Base-by-base conservation (phyloP, 2,797 vertebrate species). In the Borostomias antarcticus region DNA sequence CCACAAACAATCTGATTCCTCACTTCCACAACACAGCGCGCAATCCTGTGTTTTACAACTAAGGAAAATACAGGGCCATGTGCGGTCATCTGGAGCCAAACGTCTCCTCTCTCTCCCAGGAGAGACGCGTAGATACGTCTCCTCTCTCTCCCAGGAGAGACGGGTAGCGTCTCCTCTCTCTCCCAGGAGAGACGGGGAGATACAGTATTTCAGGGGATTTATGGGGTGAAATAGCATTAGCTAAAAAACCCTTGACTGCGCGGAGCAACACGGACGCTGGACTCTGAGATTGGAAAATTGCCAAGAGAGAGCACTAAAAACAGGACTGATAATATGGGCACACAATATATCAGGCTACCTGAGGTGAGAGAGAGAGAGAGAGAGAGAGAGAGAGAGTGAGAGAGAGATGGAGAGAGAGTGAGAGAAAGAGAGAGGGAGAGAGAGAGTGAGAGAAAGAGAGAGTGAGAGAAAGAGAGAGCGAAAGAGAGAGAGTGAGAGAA, bases 271-370 rank as follows among this genome's bases (percentile, higher is more conserved):
- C 82, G 83, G 81, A 82, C 72, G 82, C 32, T 47, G 71, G 59
- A 64, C 76, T 74, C 64, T 72, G 74, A 90, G 89, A 93, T 91
- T 92, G 89, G 88, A 92, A 92, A 92, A 92, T 89, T 90, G 87
- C 83, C 79, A 85, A 35, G 56, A 81, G 67, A 87, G 83, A 89
- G 88, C 80, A 88, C 84, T 86, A 90, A 92, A 91, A 89, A 29
- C 45, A 66, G 51, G 68, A 70, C 72, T 86, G 86, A 92, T 88
- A 92, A 91, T 79, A 81, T 72, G 82, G 88, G 86, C 85, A 59
- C 90, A 59, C 90, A 85, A 95, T 96, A 95, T 95, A 96, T 97
- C 95, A 97, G 90, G 68, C 77, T 68, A 74, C 77, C 83, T 76
- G 72, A 74, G 65, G 78, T 74, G 68, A 74, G 75, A 75, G 77